Base-by-base conservation (phyloP, 2,797 vertebrate genomes). In the Myotis findleyi region DNA sequence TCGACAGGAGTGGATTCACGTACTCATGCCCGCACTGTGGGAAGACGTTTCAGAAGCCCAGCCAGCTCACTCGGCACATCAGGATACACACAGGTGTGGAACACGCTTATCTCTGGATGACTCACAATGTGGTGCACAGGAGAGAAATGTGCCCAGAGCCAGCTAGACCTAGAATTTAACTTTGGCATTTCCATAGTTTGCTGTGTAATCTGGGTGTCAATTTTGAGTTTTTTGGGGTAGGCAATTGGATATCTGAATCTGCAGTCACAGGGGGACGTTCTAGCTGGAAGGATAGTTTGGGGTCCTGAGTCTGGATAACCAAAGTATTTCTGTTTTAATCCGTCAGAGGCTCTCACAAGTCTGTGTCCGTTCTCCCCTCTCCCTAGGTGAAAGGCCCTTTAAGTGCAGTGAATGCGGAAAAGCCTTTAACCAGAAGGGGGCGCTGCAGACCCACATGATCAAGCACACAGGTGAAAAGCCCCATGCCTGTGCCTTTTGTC, bases 371-470 rank as follows among this genome's bases (percentile, higher is more conserved):
- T 75, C 41, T 59, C 83, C 53, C 76, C n/a, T 4, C 73, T 95
- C 38, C 96, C 44, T 96, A 99, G 99, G 99, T 95, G 99, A 99
- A 96, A 98, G 99, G 83, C 99, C 99, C 0, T 99, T 99, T 86
- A 99, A 99, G 94, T 99, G 99, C 96, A 96, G 98, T 2, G 99
- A 99, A 68, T 99, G 99, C 76, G 99, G 99, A 75, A 99, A 99
- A 97, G 99, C 99, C 68, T 99, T 99, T 98, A 99, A 99, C 99
- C 99, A 99, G 99, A 99, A 99, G 98, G 99, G 99, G 98, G 99
- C 99, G 69, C 98, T 99, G 98, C 99, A 99, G 98, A 99, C 99
- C 30, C 99, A 99, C 97, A 99, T 99, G 99, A 99, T 99, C 94
- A 99, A 99, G 95, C 99, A 99, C 97, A 99, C 99, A 0, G 99